Evolutionary conservation across 2,888 invertebrate species (phyloP), one percentile per base, ranked within the genome.

Genomic region (Stratiomys singularior): DNA sequence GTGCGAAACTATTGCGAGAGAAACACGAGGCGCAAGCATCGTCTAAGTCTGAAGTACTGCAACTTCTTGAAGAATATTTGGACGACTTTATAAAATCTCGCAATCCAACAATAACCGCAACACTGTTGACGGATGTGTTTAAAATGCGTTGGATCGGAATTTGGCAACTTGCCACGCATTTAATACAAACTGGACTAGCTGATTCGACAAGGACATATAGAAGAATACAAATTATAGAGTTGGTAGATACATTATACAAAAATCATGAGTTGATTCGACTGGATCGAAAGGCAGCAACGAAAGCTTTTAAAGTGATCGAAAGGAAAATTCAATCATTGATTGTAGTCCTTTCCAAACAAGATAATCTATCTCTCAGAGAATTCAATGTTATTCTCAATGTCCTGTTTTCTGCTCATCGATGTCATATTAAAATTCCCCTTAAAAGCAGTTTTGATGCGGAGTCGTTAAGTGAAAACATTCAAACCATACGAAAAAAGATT

Each of bases 61-160:
- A 80, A 4, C 76, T 84, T 1, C 80, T 83, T 18, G 79, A 80
- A 18, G 82, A 83, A 69, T 84, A 84, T 60, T 64, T 83, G 0
- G 79, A 81, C 15, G 83, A 85, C 72, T 86, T 85, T 78, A 81
- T 86, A 7, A 82, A 83, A 37, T 82, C 83, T 1, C 82, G 85
- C 1, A 85, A 85, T 81, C 84, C 85, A 4, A 80, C 80, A 46
- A 87, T 93, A 0, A 93, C 93, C 0, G 89, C 91, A 3, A 89
- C 90, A 66, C 87, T 94, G 74, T 92, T 94, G 81, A 92, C 91
- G 82, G 91, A 89, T 80, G 87, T 92, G 23, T 84, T 94, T 60
- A 90, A 92, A 82, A 85, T 90, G 1, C 89, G 89, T 80, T 94
- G 93, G 93, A 86, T 87, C 52, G 92, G 91, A 4, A 91, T 89